Base-by-base conservation (phyloP, 2,888 invertebrate species). In the Synergus gifuensis region DNA sequence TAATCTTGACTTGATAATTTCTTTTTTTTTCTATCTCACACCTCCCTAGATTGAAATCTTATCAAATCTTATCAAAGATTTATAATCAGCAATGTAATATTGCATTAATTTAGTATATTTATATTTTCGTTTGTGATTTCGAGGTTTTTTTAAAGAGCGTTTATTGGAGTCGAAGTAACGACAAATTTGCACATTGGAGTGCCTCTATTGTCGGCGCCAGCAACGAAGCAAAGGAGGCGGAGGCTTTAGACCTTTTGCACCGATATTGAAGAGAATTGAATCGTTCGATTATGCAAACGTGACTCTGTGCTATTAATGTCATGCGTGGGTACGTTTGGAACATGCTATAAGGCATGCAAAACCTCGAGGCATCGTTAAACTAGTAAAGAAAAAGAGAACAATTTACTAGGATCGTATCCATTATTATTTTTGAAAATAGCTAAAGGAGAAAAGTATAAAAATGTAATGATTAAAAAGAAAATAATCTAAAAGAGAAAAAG, bases 281-380 rank as follows among this genome's bases (percentile, higher is more conserved):
- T 86, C 84, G 86, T 86, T 86, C 84, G 86, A 86, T 87, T 86
- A 87, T 86, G 86, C 86, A 86, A 86, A 86, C 82, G 69, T 81
- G 83, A 78, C 62, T 80, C 79, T 79, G 76, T 76, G 81, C 80
- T 78, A 78, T 78, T 80, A 73, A 77, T 80, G 73, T 76, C 76
- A 64, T 77, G 77, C 76, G 66, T 66, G 78, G 67, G 64, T 77
- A 40, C 78, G 80, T 63, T 49, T 76, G 81, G 79, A 79, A 78
- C 78, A 76, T 73, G 49, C 36, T 49, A 36, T 73, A 73, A 69
- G 16, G 12, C 8, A 69, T 73, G n/a, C 9, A 54, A 16, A 46
- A 73, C 54, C 36, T 28, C 9, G 4, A 36, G 8, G 49, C 49
- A n/a, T 69, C 69, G 22, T 28, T 73, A 49, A 73, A 49, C 11